Evolutionary conservation across 2,113 vertebrate species (phyloP), one percentile per base, ranked within the genome.

Genomic region (Panurus biarmicus): DNA sequence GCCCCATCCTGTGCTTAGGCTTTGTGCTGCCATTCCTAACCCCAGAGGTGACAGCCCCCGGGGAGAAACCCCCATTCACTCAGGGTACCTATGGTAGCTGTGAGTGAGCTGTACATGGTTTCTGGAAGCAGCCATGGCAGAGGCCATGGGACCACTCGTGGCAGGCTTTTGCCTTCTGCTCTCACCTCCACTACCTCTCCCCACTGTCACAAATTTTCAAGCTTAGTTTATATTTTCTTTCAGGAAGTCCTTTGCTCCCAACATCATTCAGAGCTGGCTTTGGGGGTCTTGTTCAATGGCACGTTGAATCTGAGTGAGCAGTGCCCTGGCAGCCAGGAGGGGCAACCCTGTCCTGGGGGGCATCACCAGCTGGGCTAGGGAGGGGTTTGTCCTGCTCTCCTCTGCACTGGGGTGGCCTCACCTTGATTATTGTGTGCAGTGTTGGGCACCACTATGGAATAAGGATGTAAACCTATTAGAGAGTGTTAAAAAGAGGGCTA

Each of bases 291-390:
- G 76, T 2, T 73, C 5, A 8, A 5, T 5, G 12, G 33, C 7
- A 38, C 51, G 19, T 6, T 44, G 28, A 38, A 51, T 6, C 0
- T 38, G 36, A 51, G 22, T 3, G 2, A 73, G 28, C 23, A 44
- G 22, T 14, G 36, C 19, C 51, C 36, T 58, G 51, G 33, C 44
- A 58, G 60, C 33, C 67, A 66, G 60, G 16, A 51, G 13, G 10
- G 16, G 2, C 36, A 24, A 1, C 0, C 0, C 0, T 44, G 23
- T 29, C 36, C 26, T 36, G 26, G 3, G 5, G 42, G 0, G 7
- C 58, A 56, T n/a, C 4, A 0, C 23, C 36, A 65, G 8, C 20
- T 0, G 0, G 29, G 6, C 19, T 25, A 48, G 60, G 35, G 35
- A 57, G 4, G 35, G 24, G 16, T 66, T 50, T 85, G 42, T 40